Base-by-base conservation (phyloP, 2,113 vertebrate genomes). In the Nettapus auritus region DNA sequence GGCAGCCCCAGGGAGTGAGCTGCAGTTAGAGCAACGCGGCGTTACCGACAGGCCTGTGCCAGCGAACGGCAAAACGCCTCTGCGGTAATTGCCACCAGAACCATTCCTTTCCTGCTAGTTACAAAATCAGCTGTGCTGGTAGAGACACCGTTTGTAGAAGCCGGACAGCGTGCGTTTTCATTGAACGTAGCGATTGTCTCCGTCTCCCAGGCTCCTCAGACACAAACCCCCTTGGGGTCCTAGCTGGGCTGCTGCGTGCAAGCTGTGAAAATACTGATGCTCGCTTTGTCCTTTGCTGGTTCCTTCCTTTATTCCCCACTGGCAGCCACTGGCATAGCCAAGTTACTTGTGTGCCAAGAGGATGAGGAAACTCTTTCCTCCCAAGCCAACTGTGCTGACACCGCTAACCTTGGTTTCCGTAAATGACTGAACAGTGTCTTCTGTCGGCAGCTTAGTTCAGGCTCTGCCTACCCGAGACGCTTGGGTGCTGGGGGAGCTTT, bases 71-170 rank as follows among this genome's bases (percentile, higher is more conserved):
- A 57, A 57, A 90, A 74, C 46, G 38, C 62, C 64, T 44, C 48
- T 38, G n/a, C 38, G 71, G 78, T 75, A 94, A 91, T 92, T 96
- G 80, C 78, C 82, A 89, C 69, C 91, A 59, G 89, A 96, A 89
- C 23, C 28, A 53, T 93, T 90, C 90, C 28, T 53, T 96, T 87
- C 67, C 26, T 62, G 70, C 76, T 97, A 62, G 59, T 83, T 93
- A 46, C 42, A 63, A 82, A 84, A 67, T 85, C 33, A 40, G 25
- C 91, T 67, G 79, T 46, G 20, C 42, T 69, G 31, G 89, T 92
- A 83, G 60, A 86, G 68, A 79, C 57, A 83, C 8, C 25, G 52
- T 94, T 77, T 94, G 63, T 90, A 96, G 96, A 92, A 86, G 55
- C 23, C 55, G 88, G 94, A 69, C 73, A 78, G 42, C 1, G 1